A percentile compares a stretch with the other conserved stretches of the same genome.
phyloP scores from a whole-genome alignment of 2,113 vertebrate species.

The Promerops cafer region DNA sequence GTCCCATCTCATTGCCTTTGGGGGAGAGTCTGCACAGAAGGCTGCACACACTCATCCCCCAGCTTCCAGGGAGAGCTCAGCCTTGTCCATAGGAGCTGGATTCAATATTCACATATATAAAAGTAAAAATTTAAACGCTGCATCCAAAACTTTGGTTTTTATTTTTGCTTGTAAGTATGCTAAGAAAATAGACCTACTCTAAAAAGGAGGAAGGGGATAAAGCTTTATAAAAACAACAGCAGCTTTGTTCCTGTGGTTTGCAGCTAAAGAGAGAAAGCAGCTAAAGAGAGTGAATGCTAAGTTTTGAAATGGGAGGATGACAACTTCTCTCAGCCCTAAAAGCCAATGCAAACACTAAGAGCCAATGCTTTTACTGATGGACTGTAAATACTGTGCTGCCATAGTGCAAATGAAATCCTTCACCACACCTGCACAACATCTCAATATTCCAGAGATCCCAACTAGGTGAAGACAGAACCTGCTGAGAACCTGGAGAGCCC shows the following conservation, averaged over 20 bases:
- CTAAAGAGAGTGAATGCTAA: not conserved
- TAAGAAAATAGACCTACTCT: not conserved
- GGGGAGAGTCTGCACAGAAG: not conserved
- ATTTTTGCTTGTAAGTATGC: not conserved
- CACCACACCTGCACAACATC: fast-evolving
- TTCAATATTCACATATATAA: no score
- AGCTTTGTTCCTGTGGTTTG: not conserved
- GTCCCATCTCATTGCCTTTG: fast-evolving
- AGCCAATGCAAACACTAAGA: not conserved
- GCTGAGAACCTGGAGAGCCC: not conserved
- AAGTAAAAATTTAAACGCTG: not conserved
- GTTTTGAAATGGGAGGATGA: not conserved
- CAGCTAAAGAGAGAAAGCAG: not conserved
- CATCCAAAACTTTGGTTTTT: not conserved
- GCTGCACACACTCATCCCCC: not conserved
- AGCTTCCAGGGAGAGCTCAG: not conserved
- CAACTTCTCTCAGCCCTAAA: not conserved
- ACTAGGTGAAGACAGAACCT: not conserved
- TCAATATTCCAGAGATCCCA: not conserved
- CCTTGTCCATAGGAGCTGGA: not conserved
- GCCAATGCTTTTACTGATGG: not conserved
- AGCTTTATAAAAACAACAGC: not conserved
- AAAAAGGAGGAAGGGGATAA: not conserved
- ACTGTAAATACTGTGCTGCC: not conserved
- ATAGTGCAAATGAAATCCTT: not conserved